phyloP scores from a whole-genome alignment of 1,140 invertebrate genomes.

The Dendrolimus punctatus region DNA sequence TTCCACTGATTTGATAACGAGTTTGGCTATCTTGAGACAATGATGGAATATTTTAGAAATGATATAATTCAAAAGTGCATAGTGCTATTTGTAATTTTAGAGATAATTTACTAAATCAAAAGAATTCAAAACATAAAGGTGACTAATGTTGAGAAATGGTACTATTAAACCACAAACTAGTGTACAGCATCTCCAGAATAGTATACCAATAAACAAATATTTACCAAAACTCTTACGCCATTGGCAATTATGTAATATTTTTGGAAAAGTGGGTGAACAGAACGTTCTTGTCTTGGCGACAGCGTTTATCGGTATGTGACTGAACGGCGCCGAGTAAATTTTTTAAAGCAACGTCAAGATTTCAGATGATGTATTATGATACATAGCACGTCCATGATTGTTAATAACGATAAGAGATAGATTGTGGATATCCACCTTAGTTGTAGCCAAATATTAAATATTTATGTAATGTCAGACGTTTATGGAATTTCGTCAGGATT shows the following conservation, averaged over 20 bases:
- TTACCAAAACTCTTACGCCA: constrained; percentile 10
- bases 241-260: constrained; percentile 16
- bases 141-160: too few species aligned
- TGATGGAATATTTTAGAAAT: too few species aligned
- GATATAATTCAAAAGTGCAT: too few species aligned
- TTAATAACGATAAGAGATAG: constrained; percentile 36
- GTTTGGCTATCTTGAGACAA: too few species aligned
- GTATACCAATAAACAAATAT: not conserved
- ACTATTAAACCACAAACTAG: too few species aligned
- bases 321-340: constrained; percentile 20
- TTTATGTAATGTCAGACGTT: constrained; percentile 10
- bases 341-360: constrained; percentile 41
- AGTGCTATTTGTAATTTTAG: too few species aligned
- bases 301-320: constrained; percentile 39
- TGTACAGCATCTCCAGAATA: too few species aligned
- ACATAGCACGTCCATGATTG: constrained; percentile 41
- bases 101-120: too few species aligned
- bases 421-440: not conserved
- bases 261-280: constrained; percentile 3
- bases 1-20: too few species aligned
- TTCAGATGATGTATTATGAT: constrained; percentile 61
- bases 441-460: constrained; percentile 11
- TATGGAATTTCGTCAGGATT: constrained; percentile 6
- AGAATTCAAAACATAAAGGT: too few species aligned
- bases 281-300: constrained; percentile 11